Evolutionary conservation across 2,888 invertebrate genomes (phyloP), one percentile per base, ranked within the genome.

Genomic region (Oligia strigilis): DNA sequence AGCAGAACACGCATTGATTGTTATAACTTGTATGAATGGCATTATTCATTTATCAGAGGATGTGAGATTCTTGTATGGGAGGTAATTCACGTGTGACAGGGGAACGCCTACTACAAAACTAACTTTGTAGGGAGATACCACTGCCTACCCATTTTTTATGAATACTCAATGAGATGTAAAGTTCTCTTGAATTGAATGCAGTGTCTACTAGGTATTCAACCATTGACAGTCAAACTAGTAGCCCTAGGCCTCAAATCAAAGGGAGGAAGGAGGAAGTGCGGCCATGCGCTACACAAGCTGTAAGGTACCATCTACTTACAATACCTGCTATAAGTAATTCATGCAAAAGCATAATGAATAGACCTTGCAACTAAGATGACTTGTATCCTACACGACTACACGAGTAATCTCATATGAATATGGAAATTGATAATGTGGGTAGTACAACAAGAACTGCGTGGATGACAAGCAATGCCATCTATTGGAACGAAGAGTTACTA

Each of bases 1-100:
- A 90, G 78, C 88, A 90, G 87, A 88, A 89, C 85, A 80, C 77
- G 69, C 81, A 77, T 85, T 84, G 83, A 86, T 85, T 84, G 82
- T 87, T 83, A 78, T 81, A 81, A 77, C 78, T 83, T 75, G 74
- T 78, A 90, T 90, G 89, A 89, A 87, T 90, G 84, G 79, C 71
- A 83, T 84, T 85, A 89, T 84, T 87, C 87, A 90, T 87, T 83
- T 84, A 85, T 81, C 75, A 81, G 80, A 86, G 83, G 83, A 85
- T 81, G 81, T 85, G 65, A 77, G 77, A 78, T 78, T 84, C 78
- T 78, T 67, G 81, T 82, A 80, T 75, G 80, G 58, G 13, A 77
- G 55, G 71, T 85, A 72, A 80, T 82, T 80, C 74, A 87, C 75
- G 78, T 84, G 69, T 43, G 60, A 49, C 67, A 60, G 40, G 80